phyloP scores from a whole-genome alignment of 92 coral and sea anemone species.

The Paragorgia papillata region DNA sequence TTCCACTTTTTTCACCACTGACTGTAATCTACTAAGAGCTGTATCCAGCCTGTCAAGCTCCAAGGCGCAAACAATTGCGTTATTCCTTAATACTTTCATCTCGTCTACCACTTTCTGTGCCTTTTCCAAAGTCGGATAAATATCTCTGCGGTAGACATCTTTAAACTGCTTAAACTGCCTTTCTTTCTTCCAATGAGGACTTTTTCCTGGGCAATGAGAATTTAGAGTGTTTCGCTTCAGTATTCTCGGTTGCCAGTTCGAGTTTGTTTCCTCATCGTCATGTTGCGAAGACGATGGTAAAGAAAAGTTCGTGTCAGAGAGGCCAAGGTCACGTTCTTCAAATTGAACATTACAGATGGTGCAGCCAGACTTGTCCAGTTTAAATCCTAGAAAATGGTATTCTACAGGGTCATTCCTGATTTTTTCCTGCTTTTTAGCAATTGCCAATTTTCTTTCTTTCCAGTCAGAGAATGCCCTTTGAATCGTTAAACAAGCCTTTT shows the following conservation, averaged over 20 bases:
- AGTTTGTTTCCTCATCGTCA: slow-evolving; percentile 7
- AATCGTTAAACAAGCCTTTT: not conserved
- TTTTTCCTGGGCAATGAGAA: slow-evolving; percentile 13
- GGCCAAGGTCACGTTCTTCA: not conserved
- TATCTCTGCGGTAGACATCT: slow-evolving; percentile 25
- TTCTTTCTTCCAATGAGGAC: slow-evolving; percentile 61
- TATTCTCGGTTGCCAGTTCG: not conserved
- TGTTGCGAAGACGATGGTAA: not conserved
- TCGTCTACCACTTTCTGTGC: slow-evolving; percentile 3
- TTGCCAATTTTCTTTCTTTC: not conserved
- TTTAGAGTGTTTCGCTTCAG: slow-evolving; percentile 8
- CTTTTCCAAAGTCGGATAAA: slow-evolving; percentile 38
- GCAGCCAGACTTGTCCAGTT: slow-evolving; percentile 70
- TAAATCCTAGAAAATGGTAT: slow-evolving; percentile 57
- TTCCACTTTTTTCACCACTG: slow-evolving; percentile 5
- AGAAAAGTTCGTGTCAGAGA: not conserved
- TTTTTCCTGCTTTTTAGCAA: not conserved
- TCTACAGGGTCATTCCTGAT: slow-evolving; percentile 5
- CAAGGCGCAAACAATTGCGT: not conserved
- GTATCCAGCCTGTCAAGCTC: slow-evolving; percentile 8
- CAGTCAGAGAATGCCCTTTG: not conserved
- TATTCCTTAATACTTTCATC: slow-evolving; percentile 1
- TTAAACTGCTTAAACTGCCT: slow-evolving; percentile 52
- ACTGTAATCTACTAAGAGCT: slow-evolving; percentile 11
- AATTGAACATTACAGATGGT: slow-evolving; percentile 60